A percentile compares a stretch with the other conserved stretches of the same genome.
phyloP scores from a whole-genome alignment of 2,113 vertebrate species.

The Cyanistes caeruleus region DNA sequence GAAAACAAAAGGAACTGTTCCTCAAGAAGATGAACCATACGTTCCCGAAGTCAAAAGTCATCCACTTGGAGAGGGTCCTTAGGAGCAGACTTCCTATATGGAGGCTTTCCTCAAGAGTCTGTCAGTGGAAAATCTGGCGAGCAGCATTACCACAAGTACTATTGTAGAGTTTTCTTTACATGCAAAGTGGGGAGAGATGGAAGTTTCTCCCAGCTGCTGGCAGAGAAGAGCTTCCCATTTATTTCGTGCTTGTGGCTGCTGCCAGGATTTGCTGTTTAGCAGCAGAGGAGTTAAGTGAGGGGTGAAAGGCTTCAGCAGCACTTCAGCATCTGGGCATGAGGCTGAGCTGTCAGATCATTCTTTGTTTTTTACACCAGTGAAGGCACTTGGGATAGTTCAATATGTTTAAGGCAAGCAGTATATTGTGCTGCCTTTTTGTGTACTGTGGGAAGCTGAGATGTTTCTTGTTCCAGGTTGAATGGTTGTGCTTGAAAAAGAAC shows the following conservation, averaged over 20 bases:
- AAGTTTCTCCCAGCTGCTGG: conserved; percentile 51
- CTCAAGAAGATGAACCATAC: neutral
- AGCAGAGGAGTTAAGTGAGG: conserved; percentile 38
- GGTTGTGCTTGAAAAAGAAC: neutral
- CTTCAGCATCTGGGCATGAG: neutral
- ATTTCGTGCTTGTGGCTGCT: neutral
- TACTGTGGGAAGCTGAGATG: neutral
- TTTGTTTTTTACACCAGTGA: neutral
- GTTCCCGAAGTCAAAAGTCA: conserved; percentile 1
- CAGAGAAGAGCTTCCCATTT: conserved; percentile 44
- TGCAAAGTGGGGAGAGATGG: neutral
- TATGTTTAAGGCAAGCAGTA: neutral
- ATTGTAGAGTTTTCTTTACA: conserved; percentile 35
- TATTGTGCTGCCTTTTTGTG: neutral
- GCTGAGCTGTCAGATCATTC: conserved; percentile 24
- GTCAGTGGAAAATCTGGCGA: conserved; percentile 24
- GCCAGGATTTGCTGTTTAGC: conserved; percentile 32
- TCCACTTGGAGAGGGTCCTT: neutral
- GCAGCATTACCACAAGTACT: conserved; percentile 36
- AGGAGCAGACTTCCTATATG: neutral
- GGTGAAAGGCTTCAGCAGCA: conserved; percentile 44
- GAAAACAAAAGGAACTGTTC: conserved; percentile 5
- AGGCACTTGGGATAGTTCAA: neutral
- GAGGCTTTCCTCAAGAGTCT: conserved; percentile 22
- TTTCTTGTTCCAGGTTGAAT: neutral